Percentiles rank a stretch among this genome's conserved stretches.
Conservation (phyloP, 2,888 invertebrate genomes). For the Oscheius sp. region DNA sequence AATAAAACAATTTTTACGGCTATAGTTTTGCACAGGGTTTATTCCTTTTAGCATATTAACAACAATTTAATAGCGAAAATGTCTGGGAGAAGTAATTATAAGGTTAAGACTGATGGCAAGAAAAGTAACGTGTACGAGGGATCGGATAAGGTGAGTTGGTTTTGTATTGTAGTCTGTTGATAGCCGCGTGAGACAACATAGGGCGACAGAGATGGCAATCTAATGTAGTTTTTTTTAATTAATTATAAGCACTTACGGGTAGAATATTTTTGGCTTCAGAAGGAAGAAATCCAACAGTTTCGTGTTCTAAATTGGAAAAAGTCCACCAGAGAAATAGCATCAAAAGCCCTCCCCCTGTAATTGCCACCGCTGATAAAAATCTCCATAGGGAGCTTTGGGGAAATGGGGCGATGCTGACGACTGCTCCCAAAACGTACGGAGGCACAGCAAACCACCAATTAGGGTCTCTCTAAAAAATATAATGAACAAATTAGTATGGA, state of each 20-base stretch:
- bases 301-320: conserved; percentile 22
- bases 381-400: conserved; percentile 34
- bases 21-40: no score
- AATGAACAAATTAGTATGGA: background rate
- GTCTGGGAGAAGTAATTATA: conserved; percentile 18
- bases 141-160: conserved; percentile 37
- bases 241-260: conserved; percentile 19
- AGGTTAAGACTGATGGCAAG: conserved; percentile 22
- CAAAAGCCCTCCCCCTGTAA: conserved; percentile 33
- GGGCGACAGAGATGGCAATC: conserved; percentile 29
- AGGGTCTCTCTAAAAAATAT: conserved; percentile 25
- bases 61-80: conserved; percentile 20
- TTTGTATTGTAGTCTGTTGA: conserved; percentile 21
- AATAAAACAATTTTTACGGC: background rate
- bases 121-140: conserved; percentile 13
- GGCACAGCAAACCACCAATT: conserved; percentile 39
- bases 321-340: conserved; percentile 40
- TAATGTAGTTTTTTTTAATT: background rate
- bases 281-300: conserved; percentile 2
- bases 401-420: conserved; percentile 32
- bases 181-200: conserved; percentile 22
- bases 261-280: conserved; percentile 33
- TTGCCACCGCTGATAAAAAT: conserved; percentile 26
- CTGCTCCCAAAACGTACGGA: conserved; percentile 22
- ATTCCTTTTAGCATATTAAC: background rate